Evolutionary conservation across 2,113 vertebrate genomes (phyloP).

Genomic region (Bubo blakistoni): DNA sequence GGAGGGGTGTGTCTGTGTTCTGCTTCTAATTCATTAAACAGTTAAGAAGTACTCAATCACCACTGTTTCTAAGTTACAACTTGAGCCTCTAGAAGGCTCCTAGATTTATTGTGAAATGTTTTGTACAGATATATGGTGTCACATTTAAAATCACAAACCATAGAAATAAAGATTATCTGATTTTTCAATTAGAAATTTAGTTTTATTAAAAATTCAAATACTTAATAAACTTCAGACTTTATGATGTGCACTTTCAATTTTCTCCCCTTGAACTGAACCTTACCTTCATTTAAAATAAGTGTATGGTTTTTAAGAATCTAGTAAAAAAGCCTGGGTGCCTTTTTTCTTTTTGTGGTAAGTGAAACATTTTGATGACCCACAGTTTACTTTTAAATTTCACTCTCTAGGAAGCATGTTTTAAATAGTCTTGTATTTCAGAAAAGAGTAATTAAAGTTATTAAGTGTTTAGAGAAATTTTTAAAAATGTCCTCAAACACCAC

Average conservation of each 20-base stretch:
- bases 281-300: background rate
- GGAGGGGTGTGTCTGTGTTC: fast-evolving
- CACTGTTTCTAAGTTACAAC: background rate
- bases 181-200: background rate
- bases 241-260: background rate
- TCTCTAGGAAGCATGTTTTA: background rate
- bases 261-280: background rate
- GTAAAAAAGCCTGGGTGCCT: background rate
- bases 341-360: background rate
- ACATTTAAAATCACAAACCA: background rate
- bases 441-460: background rate
- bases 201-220: background rate
- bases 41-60: background rate
- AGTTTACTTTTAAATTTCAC: background rate
- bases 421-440: background rate
- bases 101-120: background rate
- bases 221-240: background rate
- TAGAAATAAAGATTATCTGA: background rate
- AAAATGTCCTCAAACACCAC: background rate
- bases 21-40: background rate
- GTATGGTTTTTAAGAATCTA: background rate
- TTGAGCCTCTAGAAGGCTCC: background rate
- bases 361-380: background rate
- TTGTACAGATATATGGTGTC: background rate
- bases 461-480: background rate